Percentiles rank a stretch among this genome's conserved stretches.
Evolutionary conservation across 2,888 invertebrate species (phyloP).

Genomic region (Cotesia congregata): DNA sequence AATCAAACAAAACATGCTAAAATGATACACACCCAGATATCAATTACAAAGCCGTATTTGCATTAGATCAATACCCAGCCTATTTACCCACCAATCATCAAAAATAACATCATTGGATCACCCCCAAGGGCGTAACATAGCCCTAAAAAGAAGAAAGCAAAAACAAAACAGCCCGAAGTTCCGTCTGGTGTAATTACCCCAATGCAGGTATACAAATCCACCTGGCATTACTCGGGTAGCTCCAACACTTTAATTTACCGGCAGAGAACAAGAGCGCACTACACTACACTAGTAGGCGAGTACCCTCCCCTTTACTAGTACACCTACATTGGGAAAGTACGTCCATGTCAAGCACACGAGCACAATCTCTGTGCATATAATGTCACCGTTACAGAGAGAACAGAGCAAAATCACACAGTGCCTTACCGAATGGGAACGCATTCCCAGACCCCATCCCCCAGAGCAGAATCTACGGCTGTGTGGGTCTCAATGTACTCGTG

Average conservation of each 20-base stretch:
- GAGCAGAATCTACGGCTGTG: constrained; percentile 11
- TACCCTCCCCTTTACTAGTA: not conserved
- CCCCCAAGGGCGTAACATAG: no score
- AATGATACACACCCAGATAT: no score
- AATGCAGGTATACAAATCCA: constrained; percentile 27
- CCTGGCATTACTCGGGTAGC: constrained; percentile 8
- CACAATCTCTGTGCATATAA: constrained; percentile 25
- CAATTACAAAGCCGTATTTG: no score
- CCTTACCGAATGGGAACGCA: not conserved
- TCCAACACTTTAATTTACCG: constrained; percentile 28
- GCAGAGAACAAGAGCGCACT: not conserved
- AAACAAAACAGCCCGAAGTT: no score
- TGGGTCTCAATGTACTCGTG: constrained; percentile 13
- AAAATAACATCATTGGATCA: not conserved
- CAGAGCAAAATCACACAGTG: not conserved
- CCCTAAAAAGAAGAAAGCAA: no score
- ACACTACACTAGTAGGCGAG: not conserved
- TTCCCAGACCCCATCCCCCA: constrained; percentile 24
- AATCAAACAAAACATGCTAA: no score
- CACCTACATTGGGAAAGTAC: no score
- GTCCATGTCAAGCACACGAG: no score
- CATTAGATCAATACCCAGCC: no score
- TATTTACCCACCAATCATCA: no score
- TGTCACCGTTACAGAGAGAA: constrained; percentile 27
- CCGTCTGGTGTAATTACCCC: constrained; percentile 23